Conservation (phyloP, 2,797 vertebrate species). For the Myotis daubentonii region DNA sequence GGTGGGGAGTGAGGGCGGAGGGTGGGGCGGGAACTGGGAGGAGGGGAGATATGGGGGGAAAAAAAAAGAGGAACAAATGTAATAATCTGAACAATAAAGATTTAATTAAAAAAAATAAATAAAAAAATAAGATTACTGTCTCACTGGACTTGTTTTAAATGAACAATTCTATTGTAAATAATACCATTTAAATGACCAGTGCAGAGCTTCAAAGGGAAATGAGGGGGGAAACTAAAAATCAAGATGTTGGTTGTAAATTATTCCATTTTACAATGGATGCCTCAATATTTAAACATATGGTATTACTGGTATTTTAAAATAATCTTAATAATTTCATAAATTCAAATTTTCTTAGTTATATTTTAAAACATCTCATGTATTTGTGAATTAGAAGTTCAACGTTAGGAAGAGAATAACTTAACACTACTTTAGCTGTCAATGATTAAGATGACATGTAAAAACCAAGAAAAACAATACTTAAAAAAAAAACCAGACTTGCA, state of each 20-base stretch:
- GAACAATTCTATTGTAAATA: neutral
- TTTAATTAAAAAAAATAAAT: too few species aligned
- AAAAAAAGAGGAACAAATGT: too few species aligned
- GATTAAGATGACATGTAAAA: slow-evolving; percentile 14
- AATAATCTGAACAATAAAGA: too few species aligned
- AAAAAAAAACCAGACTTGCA: neutral
- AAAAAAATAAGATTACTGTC: neutral
- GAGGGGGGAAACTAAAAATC: neutral
- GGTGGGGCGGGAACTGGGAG: too few species aligned
- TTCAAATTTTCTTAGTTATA: neutral
- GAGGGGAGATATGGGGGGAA: too few species aligned
- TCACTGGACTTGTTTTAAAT: slow-evolving; percentile 28
- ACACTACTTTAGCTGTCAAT: neutral
- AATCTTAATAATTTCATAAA: slow-evolving; percentile 37
- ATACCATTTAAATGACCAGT: neutral
- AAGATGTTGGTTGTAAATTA: neutral
- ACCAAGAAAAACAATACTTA: neutral
- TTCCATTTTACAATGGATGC: neutral
- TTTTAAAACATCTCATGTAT: neutral
- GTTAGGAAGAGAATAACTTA: slow-evolving; percentile 2
- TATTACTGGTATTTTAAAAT: neutral
- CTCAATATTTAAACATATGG: slow-evolving; percentile 9
- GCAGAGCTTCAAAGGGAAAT: neutral
- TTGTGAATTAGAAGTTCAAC: neutral
- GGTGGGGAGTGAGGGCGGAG: too few species aligned